Base-by-base conservation (phyloP, 2,797 vertebrate genomes). In the Aulostomus chinensis region DNA sequence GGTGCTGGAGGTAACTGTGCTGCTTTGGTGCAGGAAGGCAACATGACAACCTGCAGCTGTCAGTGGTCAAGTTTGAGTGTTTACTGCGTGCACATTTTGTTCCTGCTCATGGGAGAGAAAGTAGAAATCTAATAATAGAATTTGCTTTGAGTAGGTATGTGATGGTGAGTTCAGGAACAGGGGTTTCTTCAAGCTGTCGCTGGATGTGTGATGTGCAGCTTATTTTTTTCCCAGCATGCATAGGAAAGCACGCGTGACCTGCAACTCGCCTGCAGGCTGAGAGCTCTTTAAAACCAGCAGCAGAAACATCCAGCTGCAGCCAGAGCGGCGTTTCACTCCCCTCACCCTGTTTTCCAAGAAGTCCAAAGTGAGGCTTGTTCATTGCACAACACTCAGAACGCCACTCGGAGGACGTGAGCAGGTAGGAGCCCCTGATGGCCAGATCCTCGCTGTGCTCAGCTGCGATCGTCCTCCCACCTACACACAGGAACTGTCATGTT, bases 81-180 rank as follows among this genome's bases (percentile, higher is more conserved):
- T 77, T 64, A 53, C 33, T 58, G 68, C 52, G 39, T 68, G 68
- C 69, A 63, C 58, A 46, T n/a, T 76, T 46, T 53, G 39, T 58
- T 43, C 65, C 57, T 52, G 48, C 43, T 47, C 57, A 41, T 40
- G 32, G 56, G 60, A 72, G 48, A 80, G 73, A 69, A 79, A 75
- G 82, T 58, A 64, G 53, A 45, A 58, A 37, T 57, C 85, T 88
- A 85, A 79, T 70, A 84, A 86, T 88, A 85, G 77, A 64, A 15
- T 54, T 33, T 48, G 73, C 45, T 64, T 53, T 39, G 48, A 64
- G 58, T 54, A 26, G 64, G 31, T 48, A 58, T 57, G 66, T 41
- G 72, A 32, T 18, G 54, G 10, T 46, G 65, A 28, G 69, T 64
- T 67, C 77, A 69, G 29, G 67, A 68, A 53, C 72, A 41, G 60